Evolutionary conservation across 2,113 vertebrate genomes (phyloP).

Genomic region (Anoura caudifer): DNA sequence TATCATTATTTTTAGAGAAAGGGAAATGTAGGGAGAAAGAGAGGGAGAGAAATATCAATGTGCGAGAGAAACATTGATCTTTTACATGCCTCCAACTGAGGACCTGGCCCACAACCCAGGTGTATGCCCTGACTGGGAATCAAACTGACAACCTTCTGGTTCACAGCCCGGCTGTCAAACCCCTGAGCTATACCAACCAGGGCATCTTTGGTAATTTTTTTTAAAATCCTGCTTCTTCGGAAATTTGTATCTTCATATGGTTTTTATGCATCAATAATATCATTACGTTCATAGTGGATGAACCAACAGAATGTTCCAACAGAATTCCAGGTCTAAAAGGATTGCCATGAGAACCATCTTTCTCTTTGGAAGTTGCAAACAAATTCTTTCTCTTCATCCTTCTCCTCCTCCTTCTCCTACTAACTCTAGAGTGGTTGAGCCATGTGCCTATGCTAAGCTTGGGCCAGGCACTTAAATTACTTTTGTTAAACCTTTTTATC

Average conservation of each 20-base stretch:
- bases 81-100: too few species aligned
- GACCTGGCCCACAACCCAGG: too few species aligned
- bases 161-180: too few species aligned
- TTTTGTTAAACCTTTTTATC: constrained; percentile 85
- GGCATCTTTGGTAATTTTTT: too few species aligned
- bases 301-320: constrained; percentile 81
- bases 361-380: constrained; percentile 86
- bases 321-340: constrained; percentile 79
- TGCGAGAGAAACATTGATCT: too few species aligned
- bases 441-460: constrained; percentile 86
- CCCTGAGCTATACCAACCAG: too few species aligned
- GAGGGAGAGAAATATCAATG: too few species aligned
- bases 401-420: constrained; percentile 69
- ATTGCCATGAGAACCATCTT: constrained; percentile 77
- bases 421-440: constrained; percentile 90
- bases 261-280: neutral
- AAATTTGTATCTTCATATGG: neutral
- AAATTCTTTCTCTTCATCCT: constrained; percentile 83
- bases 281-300: neutral
- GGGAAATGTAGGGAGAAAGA: too few species aligned
- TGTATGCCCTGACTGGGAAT: too few species aligned
- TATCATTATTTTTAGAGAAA: too few species aligned
- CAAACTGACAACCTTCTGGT: too few species aligned
- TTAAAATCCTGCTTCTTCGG: neutral
- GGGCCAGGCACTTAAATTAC: constrained; percentile 84